These are phyloP conservation scores for Pseudopipra pipra DNA, from an alignment of 2,113 vertebrate genomes.

Conservation along the genomic window DNA sequence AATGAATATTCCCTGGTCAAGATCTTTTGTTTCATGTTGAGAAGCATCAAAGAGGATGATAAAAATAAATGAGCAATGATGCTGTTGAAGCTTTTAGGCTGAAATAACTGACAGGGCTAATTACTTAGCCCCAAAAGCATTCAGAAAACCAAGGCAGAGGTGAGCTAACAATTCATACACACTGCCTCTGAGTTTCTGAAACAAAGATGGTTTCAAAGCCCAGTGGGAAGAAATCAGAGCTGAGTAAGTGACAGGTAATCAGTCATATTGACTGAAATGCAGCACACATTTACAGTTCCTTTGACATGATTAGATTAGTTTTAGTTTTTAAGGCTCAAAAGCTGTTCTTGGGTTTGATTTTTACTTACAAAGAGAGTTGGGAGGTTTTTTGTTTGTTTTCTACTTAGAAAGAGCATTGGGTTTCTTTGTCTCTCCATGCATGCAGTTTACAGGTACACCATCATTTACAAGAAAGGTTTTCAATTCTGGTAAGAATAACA, in stretches of 20 bases:
- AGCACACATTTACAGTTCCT: neutral
- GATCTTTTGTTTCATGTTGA: neutral
- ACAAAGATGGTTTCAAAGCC: neutral
- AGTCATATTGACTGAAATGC: constrained; percentile 44
- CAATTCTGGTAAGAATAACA: neutral
- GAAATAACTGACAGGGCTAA: neutral
- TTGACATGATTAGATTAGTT: neutral
- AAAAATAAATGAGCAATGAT: neutral
- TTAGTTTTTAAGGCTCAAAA: constrained; percentile 4
- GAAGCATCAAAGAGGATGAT: neutral
- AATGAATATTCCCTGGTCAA: neutral
- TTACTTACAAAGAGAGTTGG: neutral
- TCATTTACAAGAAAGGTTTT: neutral
- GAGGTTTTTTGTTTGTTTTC: neutral
- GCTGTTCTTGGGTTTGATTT: neutral
- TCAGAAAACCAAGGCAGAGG: neutral
- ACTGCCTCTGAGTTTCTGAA: neutral
- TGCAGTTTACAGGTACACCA: neutral
- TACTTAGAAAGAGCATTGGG: neutral
- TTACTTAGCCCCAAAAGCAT: neutral
- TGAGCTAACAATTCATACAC: neutral
- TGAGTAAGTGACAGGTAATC: constrained; percentile 29
- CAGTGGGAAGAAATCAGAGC: neutral
- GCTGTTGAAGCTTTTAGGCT: neutral
- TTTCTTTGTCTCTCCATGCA: neutral